Evolutionary conservation across 1,140 invertebrate species (phyloP).

Genomic region (Sweltsa coloradensis): DNA sequence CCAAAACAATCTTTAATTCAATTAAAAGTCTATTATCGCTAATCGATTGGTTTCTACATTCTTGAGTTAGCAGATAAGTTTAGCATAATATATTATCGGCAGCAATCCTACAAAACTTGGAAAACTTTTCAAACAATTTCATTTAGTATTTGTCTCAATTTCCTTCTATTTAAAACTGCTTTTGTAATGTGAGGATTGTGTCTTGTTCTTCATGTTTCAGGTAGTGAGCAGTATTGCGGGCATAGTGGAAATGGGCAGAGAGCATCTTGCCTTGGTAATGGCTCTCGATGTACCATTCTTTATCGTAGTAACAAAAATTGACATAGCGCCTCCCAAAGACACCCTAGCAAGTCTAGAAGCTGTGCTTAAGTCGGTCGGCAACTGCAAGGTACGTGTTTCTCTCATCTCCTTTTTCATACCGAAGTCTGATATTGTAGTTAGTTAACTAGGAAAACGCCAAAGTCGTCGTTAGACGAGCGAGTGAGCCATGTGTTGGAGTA

Average conservation of each 20-base stretch:
- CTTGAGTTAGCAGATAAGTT: no score
- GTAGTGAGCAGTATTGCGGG: slow-evolving; percentile 39
- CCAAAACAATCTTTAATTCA: no score
- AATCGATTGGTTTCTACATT: no score
- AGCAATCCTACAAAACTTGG: neutral
- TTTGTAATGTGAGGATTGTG: no score
- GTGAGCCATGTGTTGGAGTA: no score
- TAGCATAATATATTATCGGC: no score
- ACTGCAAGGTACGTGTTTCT: slow-evolving; percentile 37
- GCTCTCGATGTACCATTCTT: slow-evolving; percentile 83
- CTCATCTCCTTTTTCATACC: no score
- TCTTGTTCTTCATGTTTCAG: no score
- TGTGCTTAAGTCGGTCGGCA: slow-evolving; percentile 47
- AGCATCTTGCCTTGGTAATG: slow-evolving; percentile 72
- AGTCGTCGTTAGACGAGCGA: no score
- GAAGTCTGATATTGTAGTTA: slow-evolving; percentile 10
- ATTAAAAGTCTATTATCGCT: no score
- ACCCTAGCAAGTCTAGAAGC: slow-evolving; percentile 47
- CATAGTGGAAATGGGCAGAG: slow-evolving; percentile 56
- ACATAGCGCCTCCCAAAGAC: slow-evolving; percentile 50
- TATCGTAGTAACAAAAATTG: slow-evolving; percentile 81
- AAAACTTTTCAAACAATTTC: slow-evolving; percentile 5
- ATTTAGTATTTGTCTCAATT: slow-evolving; percentile 37
- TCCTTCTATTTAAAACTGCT: no score
- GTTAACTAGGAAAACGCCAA: no score